Evolutionary conservation across 2,888 invertebrate species (phyloP), one percentile per base, ranked within the genome.

Genomic region (Drosophila sordidula): DNA sequence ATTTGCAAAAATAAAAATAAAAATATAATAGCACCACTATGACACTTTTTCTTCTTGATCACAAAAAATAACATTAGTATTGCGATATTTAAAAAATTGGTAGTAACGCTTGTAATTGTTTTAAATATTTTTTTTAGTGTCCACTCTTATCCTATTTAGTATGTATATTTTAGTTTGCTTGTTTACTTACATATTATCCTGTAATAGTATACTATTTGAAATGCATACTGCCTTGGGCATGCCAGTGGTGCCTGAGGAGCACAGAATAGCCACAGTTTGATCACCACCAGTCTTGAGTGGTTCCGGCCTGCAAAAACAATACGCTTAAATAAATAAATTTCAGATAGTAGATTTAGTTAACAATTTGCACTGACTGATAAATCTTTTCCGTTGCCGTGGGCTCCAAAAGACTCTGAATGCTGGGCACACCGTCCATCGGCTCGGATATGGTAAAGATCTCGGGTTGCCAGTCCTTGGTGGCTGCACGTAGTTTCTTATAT

Each of bases 231-330:
- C 85, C 52, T 90, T 90, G 22, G 89, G 83, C 16, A 80, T 8
- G 4, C 90, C 90, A 0, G 86, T 88, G 2, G 89, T 87, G 9
- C 90, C 90, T 9, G 89, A 88, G 3, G 90, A 89, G 44, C 86
- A 82, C 1, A 90, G 26, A 36, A 90, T 89, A 4, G 70, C 75
- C 3, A 78, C 78, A 8, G 80, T 76, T 55, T 87, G 81, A 49
- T 80, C 78, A 1, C 67, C 70, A 14, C 83, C 82, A 9, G 44
- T 56, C 16, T 59, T 64, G 2, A 85, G 41, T 0, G 54, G 41
- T 16, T 82, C 79, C 4, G 80, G 80, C 16, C 80, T 80, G 26
- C 0, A 22, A 36, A 9, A 1, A 12, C 0, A 34, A 9, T 12
- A 4, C 0, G 2, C 6, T 0, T 1, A 29, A 29, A 9, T 1